These are phyloP conservation scores for Rhogogaster chlorosoma DNA, from an alignment of 2,888 invertebrate genomes.

Conservation along the genomic window DNA sequence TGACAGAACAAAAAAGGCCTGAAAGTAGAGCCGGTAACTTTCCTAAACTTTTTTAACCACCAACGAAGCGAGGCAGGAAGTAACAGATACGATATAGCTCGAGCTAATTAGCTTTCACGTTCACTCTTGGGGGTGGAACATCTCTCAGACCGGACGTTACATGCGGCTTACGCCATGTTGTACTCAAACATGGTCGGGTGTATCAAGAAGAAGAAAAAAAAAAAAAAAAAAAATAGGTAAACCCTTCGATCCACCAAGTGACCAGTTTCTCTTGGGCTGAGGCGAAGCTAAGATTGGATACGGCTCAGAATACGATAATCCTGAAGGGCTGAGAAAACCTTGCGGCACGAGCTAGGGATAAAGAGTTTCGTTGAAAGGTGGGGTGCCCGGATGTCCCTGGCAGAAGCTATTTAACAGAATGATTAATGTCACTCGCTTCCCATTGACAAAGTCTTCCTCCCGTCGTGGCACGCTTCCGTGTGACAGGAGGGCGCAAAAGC, in stretches of 20 bases:
- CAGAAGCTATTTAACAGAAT: slow-evolving; percentile 32
- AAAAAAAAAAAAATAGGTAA: background rate
- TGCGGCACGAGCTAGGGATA: background rate
- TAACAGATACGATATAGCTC: background rate
- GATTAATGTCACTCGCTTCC: slow-evolving; percentile 34
- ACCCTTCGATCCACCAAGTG: background rate
- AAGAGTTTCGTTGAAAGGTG: slow-evolving; percentile 14
- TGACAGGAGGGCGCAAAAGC: slow-evolving; percentile 30
- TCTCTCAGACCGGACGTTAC: background rate
- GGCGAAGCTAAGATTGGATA: background rate
- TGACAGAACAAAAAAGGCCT: slow-evolving; percentile 5
- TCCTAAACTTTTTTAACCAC: background rate
- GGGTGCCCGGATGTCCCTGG: background rate
- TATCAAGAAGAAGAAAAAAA: background rate
- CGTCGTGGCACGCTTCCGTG: background rate
- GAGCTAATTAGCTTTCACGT: slow-evolving; percentile 10
- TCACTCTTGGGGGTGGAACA: background rate
- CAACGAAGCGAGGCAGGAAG: background rate
- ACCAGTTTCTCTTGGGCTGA: background rate
- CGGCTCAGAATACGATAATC: background rate
- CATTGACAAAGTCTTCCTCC: slow-evolving; percentile 39
- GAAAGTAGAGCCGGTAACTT: background rate
- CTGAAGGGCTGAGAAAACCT: slow-evolving; percentile 17
- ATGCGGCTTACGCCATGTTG: background rate
- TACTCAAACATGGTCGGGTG: background rate